Evolutionary conservation across 2,797 vertebrate species (phyloP).

Genomic region (Parotocinclus haroldoi): DNA sequence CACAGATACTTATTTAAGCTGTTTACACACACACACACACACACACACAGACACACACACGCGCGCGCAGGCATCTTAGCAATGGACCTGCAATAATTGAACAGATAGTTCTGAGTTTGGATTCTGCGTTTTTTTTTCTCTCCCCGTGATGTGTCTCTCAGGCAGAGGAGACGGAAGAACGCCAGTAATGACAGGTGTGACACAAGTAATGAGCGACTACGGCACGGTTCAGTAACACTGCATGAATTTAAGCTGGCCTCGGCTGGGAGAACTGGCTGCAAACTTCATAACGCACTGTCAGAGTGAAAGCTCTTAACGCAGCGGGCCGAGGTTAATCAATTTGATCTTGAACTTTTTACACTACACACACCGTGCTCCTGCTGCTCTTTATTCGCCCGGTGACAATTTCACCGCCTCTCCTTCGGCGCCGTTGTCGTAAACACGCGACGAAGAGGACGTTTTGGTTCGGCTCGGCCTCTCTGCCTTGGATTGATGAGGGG

Average conservation of each 20-base stretch:
- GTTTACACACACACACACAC: conserved; percentile 39
- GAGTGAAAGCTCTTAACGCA: no score
- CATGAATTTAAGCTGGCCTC: conserved; percentile 32
- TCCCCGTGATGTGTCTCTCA: conserved; percentile 31
- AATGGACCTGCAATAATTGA: conserved; percentile 35
- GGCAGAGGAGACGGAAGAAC: conserved; percentile 38
- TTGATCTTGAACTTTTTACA: no score
- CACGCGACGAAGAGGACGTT: no score
- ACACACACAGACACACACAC: conserved; percentile 10
- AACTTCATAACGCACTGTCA: no score
- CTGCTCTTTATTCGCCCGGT: no score
- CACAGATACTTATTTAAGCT: conserved; percentile 38
- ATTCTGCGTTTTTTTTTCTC: conserved; percentile 8
- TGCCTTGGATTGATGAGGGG: no score
- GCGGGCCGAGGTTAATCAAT: no score
- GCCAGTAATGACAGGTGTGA: conserved; percentile 40
- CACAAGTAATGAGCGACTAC: conserved; percentile 38
- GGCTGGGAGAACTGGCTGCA: neutral
- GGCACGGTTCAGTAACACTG: conserved; percentile 27
- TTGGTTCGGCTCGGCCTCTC: no score
- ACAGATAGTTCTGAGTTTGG: conserved; percentile 39
- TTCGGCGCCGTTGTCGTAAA: no score
- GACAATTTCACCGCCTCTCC: no score
- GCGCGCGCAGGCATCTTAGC: conserved; percentile 22
- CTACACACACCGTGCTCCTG: no score